Evolutionary conservation across 2,888 invertebrate species (phyloP).

Genomic region (Tricholauxania praeusta): DNA sequence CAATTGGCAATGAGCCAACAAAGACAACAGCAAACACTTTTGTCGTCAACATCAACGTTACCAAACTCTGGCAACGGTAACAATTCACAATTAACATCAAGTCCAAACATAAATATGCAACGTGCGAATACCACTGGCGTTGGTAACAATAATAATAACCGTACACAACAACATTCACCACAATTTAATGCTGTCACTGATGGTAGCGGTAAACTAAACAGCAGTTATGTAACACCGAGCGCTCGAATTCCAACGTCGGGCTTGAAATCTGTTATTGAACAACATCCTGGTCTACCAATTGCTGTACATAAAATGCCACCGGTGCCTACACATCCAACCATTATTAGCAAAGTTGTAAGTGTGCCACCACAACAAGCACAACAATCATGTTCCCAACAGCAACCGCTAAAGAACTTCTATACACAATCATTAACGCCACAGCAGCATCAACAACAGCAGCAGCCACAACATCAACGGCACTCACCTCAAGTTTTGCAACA

Average conservation of each 20-base stretch:
- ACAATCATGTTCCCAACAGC: constrained; percentile 51
- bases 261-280: constrained; percentile 65
- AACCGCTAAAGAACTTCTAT: constrained; percentile 30
- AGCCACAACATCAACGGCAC: constrained; percentile 38
- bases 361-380: constrained; percentile 63
- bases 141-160: constrained; percentile 56
- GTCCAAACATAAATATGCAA: constrained; percentile 52
- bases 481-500: constrained; percentile 49
- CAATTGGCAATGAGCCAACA: constrained; percentile 36
- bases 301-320: constrained; percentile 60
- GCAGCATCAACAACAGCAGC: constrained; percentile 45
- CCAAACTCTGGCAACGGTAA: constrained; percentile 24
- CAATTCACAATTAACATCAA: constrained; percentile 63
- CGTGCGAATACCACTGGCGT: constrained; percentile 45
- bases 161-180: constrained; percentile 46
- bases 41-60: constrained; percentile 47
- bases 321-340: constrained; percentile 58
- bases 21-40: constrained; percentile 43
- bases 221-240: constrained; percentile 48
- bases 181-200: constrained; percentile 57
- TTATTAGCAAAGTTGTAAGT: constrained; percentile 63
- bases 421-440: constrained; percentile 46
- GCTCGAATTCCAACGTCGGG: constrained; percentile 39
- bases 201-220: constrained; percentile 56
- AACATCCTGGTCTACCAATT: constrained; percentile 52